Evolutionary conservation across 2,113 vertebrate species (phyloP), one percentile per base, ranked within the genome.

Genomic region (Sceloporus tristichus): DNA sequence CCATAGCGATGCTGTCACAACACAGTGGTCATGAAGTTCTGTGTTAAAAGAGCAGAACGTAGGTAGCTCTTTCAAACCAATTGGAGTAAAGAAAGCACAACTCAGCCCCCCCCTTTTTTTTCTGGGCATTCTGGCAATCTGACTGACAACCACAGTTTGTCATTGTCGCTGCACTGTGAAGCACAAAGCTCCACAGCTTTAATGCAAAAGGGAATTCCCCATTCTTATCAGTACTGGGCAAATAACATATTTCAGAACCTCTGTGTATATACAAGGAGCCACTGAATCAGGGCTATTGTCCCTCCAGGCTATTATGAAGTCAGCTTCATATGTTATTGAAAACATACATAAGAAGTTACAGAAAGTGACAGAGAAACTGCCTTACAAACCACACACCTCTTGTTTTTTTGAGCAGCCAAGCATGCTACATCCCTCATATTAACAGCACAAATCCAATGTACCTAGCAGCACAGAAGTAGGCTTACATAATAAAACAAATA

Each of bases 111-210:
- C 34, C 34, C 34, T 19, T 71, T 84, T 11, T 70, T 56, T 91
- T 82, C 92, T 87, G 70, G 19, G 56, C 94, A 94, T 88, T 92
- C 90, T 93, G 19, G 56, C 94, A 94, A 89, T 92, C 90, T 93
- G 85, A 95, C 96, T 93, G 93, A 92, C 93, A 95, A 96, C 91
- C 91, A 94, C 91, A 94, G 91, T 91, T 91, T 86, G 82, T 85
- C 92, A 94, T 85, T 85, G 77, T 0, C 74, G 71, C 53, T 56
- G 10, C 5, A 19, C 6, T 48, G 10, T 40, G 25, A 62, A 62
- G 18, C 74, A 53, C 5, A 8, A 14, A n/a, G 9, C 40, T 85
- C n/a, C 34, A 86, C 48, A 86, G 53, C 34, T 79, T 62, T 13
- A 79, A 79, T 75, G 83, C 9, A 84, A 73, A n/a, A 13, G 76